A percentile compares a stretch with the other conserved stretches of the same genome.
Conservation (phyloP, 1,140 invertebrate species). For the Homalodisca vitripennis region DNA sequence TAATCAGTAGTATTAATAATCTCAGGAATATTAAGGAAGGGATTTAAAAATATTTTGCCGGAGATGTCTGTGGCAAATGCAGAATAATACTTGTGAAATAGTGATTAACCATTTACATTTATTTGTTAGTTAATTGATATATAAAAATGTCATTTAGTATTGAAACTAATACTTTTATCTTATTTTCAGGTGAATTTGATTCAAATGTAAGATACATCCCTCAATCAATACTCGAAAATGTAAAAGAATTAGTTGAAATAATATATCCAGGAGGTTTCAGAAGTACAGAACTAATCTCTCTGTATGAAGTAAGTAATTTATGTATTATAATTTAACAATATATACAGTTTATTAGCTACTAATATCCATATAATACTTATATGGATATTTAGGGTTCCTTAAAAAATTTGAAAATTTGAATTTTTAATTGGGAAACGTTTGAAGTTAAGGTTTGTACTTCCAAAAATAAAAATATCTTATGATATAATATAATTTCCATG, state of each 20-base stretch:
- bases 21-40: not conserved
- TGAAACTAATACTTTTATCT: too few relatives aligned
- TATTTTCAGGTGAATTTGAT: too few relatives aligned
- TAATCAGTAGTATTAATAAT: too few relatives aligned
- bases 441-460: not conserved
- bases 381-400: not conserved
- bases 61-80: not conserved
- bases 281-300: not conserved
- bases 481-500: not conserved
- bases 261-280: not conserved
- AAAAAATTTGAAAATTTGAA: not conserved
- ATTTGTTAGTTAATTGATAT: not conserved
- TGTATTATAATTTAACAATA: not conserved
- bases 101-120: not conserved
- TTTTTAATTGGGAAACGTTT: not conserved
- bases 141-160: not conserved
- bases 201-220: slow-evolving; percentile 1
- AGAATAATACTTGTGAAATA: not conserved
- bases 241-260: not conserved
- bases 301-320: not conserved
- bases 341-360: not conserved
- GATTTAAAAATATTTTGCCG: not conserved
- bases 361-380: too few relatives aligned
- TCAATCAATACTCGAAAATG: not conserved
- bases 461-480: not conserved